Evolutionary conservation across 23 tunicate genomes (phyloP), one percentile per base, ranked within the genome.

Genomic region (Aplidium turbinatum): DNA sequence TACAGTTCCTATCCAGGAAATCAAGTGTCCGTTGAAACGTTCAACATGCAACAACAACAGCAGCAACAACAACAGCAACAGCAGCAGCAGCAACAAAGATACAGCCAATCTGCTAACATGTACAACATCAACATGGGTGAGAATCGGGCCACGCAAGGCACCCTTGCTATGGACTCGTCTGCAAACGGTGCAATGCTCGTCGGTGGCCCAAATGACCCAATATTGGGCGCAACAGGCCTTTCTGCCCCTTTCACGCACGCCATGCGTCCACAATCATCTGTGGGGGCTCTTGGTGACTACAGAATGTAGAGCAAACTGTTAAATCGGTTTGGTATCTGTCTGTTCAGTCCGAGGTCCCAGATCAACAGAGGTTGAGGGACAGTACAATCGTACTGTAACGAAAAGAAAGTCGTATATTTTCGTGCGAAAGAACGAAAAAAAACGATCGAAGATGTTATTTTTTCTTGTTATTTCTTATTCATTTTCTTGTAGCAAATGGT

Each of bases 221-320:
- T 6, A 5, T 9, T 9, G 9, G 62, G 13, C 7, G 62, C 21
- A 13, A 23, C 56, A 2, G 83, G 83, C 2, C 33, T 48, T 1
- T n/a, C 57, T 26, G 50, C 67, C 42, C 83, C 64, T 78, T 78
- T 63, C 45, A 46, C 32, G 7, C 66, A 35, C 32, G 47, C 74
- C 48, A 18, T 78, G 31, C 45, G 83, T 25, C 63, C 83, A 2
- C 83, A 78, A 47, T 64, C 74, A 33, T 78, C 83, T 18, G 74
- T 78, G 51, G 83, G 83, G 13, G 9, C 74, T 18, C 31, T 78
- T 6, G 28, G 72, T n/a, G 73, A 78, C 56, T 78, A 78, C 27
- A 73, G 73, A 27, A 45, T 64, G 73, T 78, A 61, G 65, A 38
- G 67, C 61, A n/a, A n/a, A n/a, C n/a, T n/a, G n/a, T n/a, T n/a